Conservation (phyloP, 2,888 invertebrate species). For the Acrocyrtus sp. region DNA sequence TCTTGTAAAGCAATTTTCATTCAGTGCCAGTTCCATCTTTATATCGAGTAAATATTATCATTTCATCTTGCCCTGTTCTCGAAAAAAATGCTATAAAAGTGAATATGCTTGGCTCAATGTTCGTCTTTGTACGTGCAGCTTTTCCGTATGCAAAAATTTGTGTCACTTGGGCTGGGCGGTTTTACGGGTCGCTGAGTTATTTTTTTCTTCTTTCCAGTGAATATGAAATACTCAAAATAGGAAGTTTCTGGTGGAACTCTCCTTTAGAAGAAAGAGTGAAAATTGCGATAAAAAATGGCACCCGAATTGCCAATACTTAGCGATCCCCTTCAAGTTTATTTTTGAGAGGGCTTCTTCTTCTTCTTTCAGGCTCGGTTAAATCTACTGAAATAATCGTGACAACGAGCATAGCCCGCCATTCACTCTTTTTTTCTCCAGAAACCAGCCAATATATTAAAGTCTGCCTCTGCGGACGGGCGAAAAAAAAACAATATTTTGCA, state of each 20-base stretch:
- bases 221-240: too few species aligned
- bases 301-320: too few species aligned
- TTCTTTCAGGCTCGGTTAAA: neutral
- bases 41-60: constrained; percentile 31
- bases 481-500: neutral
- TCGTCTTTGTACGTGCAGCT: neutral
- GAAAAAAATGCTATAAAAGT: too few species aligned
- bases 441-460: too few species aligned
- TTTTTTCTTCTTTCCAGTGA: too few species aligned
- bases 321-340: too few species aligned
- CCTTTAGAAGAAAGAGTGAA: neutral
- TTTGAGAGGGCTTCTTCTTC: neutral
- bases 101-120: neutral
- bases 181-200: neutral
- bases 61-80: constrained; percentile 19
- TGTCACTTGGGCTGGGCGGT: constrained; percentile 12
- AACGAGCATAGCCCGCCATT: neutral
- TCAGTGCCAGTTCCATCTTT: neutral
- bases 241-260: too few species aligned
- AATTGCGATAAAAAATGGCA: too few species aligned
- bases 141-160: neutral
- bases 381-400: neutral
- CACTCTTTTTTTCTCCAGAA: too few species aligned
- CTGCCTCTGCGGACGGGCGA: neutral
- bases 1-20: constrained; percentile 1